These are phyloP conservation scores for Latrodectus hesperus DNA, from an alignment of 2,888 invertebrate genomes.

Conservation along the genomic window DNA sequence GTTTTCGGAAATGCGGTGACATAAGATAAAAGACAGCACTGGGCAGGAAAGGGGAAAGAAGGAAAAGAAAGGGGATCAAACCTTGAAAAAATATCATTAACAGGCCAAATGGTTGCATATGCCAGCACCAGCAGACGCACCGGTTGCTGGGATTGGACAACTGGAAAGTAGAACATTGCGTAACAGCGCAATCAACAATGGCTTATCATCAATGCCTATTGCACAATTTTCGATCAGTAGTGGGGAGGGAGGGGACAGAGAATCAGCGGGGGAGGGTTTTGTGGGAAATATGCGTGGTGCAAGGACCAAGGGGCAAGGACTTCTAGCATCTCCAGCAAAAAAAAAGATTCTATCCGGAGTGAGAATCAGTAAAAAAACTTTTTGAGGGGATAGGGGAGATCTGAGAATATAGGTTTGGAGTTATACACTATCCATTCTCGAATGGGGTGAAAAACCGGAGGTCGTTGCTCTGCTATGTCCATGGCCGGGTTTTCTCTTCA, in stretches of 20 bases:
- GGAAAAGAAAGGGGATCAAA: conserved; percentile 30
- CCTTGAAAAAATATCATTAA: conserved; percentile 25
- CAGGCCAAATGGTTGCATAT: conserved; percentile 9
- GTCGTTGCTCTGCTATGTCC: conserved; percentile 42
- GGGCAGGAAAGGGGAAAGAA: conserved; percentile 10
- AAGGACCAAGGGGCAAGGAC: conserved; percentile 44
- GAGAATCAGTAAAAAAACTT: conserved; percentile 20
- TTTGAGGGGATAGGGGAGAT: conserved; percentile 23
- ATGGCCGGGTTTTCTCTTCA: conserved; percentile 43
- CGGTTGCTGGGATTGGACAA: conserved; percentile 53
- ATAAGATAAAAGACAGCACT: conserved; percentile 17
- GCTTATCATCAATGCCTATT: conserved; percentile 48
- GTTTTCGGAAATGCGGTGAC: conserved; percentile 34
- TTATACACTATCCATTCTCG: conserved; percentile 2
- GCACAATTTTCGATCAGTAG: conserved; percentile 32
- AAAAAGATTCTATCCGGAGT: conserved; percentile 42
- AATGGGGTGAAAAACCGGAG: conserved; percentile 49
- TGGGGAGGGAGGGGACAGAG: conserved; percentile 27
- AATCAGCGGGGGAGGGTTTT: conserved; percentile 65
- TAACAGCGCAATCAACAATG: conserved; percentile 50
- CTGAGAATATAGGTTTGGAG: conserved; percentile 16
- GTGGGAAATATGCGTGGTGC: conserved; percentile 62
- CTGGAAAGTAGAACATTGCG: conserved; percentile 65
- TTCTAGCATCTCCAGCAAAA: not conserved
- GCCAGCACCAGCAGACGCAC: conserved; percentile 32